phyloP scores from a whole-genome alignment of 2,797 vertebrate genomes.

The Dipus sagitta region DNA sequence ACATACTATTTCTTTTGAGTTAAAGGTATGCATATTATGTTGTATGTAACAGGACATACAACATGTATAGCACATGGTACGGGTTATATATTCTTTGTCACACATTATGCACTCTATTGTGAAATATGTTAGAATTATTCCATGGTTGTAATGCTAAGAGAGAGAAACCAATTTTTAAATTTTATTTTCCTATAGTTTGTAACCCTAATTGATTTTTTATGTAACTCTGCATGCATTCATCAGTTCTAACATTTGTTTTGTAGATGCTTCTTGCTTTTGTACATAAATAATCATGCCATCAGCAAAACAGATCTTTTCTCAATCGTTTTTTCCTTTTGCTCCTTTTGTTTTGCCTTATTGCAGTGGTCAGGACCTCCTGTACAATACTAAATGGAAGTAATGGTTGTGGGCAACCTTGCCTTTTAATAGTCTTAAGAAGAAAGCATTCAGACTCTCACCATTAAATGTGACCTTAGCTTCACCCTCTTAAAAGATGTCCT shows the following conservation, averaged over 20 bases:
- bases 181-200: constrained; percentile 37
- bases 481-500: constrained; percentile 21
- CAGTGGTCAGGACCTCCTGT: background rate
- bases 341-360: constrained; percentile 34
- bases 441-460: constrained; percentile 14
- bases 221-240: constrained; percentile 10
- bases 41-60: background rate
- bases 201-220: background rate
- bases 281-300: background rate
- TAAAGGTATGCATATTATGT: background rate
- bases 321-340: constrained; percentile 33
- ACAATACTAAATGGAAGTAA: background rate
- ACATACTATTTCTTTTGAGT: background rate
- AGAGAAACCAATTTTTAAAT: constrained; percentile 27
- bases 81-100: background rate
- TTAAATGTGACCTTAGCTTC: constrained; percentile 25
- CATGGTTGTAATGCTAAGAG: constrained; percentile 23
- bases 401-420: constrained; percentile 12
- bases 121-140: constrained; percentile 31
- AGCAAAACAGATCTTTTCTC: constrained; percentile 41
- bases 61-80: background rate
- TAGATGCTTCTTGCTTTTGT: constrained; percentile 42
- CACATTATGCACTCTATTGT: background rate
- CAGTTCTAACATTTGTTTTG: constrained; percentile 35
- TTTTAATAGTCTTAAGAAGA: constrained; percentile 41